phyloP scores from a whole-genome alignment of 2,113 vertebrate species.

The Oryzias javanicus region DNA sequence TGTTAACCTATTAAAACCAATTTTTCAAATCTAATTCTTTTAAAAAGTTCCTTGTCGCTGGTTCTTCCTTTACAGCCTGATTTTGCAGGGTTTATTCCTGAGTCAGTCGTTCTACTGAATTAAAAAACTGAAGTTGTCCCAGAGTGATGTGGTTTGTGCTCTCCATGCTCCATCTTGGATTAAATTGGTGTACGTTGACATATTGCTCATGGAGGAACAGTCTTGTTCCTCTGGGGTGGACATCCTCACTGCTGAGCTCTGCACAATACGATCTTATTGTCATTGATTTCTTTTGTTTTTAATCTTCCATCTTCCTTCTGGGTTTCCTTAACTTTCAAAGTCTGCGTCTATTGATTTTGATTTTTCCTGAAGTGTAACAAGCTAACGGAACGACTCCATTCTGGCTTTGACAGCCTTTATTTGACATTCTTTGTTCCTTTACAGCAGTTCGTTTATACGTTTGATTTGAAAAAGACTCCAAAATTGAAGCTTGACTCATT shows the following conservation, averaged over 20 bases:
- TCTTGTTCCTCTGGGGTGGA: conserved; percentile 19
- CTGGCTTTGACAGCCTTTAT: no score
- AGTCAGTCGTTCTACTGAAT: conserved; percentile 50
- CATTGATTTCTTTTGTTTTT: conserved; percentile 10
- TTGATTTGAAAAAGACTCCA: no score
- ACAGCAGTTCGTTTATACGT: no score
- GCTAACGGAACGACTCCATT: no score
- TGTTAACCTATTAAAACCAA: no score
- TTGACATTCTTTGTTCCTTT: no score
- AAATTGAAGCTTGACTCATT: no score
- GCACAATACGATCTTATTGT: conserved; percentile 38
- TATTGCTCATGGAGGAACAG: conserved; percentile 7
- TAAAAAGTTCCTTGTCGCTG: conserved; percentile 22
- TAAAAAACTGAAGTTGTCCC: conserved; percentile 54
- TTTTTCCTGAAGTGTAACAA: no score
- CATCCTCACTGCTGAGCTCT: conserved; percentile 24
- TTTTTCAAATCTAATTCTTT: no score
- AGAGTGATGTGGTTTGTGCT: conserved; percentile 43
- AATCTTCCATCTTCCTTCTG: background rate
- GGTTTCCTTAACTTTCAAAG: background rate
- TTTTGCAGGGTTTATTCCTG: conserved; percentile 32
- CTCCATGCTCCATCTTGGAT: conserved; percentile 37
- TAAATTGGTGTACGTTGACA: conserved; percentile 32
- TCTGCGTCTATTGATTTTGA: no score
- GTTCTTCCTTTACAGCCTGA: conserved; percentile 34